Base-by-base conservation (phyloP, 2,797 vertebrate species). In the Argya squamiceps region DNA sequence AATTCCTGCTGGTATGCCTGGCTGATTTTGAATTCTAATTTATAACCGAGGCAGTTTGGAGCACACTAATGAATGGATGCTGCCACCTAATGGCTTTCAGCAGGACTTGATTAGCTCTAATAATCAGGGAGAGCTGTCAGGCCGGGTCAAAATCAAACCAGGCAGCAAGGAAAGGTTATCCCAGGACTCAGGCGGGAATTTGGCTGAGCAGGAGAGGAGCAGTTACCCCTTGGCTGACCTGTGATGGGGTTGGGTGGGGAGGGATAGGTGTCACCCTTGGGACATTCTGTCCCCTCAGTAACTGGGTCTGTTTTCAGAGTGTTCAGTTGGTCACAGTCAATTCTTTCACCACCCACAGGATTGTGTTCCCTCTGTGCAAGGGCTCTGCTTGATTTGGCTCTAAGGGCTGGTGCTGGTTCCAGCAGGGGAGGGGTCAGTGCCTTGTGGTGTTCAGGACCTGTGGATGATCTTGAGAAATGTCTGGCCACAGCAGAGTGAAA, bases 71-170 rank as follows among this genome's bases (percentile, higher is more conserved):
- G 96, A 94, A 80, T 73, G 67, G 81, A 67, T 95, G 83, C 93
- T 97, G 96, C 96, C 95, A 93, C 89, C 96, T 96, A 88, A 95
- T 69, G 93, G 96, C 52, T 93, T 90, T 62, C 50, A 62, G 49
- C 93, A 81, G 89, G 71, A 74, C 89, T 68, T 24, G 84, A 71
- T 88, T 70, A 74, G 79, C 56, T 49, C 64, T 20, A 5, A 3
- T 58, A 88, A 43, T 17, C 20, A 77, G 36, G 88, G 27, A 23
- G 32, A 41, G 39, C 81, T 92, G 94, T 88, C 93, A 95, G 73
- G 69, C 53, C 3, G 16, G 79, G 43, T 92, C 88, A 88, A 1
- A 92, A 85, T 94, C 92, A 71, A 71, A 85, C 6, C 46, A 71
- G 75, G 79, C 78, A 46, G n/a, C 19, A 34, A 56, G 75, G 41